phyloP scores from a whole-genome alignment of 2,113 vertebrate genomes.

The Vulpes lagopus region DNA sequence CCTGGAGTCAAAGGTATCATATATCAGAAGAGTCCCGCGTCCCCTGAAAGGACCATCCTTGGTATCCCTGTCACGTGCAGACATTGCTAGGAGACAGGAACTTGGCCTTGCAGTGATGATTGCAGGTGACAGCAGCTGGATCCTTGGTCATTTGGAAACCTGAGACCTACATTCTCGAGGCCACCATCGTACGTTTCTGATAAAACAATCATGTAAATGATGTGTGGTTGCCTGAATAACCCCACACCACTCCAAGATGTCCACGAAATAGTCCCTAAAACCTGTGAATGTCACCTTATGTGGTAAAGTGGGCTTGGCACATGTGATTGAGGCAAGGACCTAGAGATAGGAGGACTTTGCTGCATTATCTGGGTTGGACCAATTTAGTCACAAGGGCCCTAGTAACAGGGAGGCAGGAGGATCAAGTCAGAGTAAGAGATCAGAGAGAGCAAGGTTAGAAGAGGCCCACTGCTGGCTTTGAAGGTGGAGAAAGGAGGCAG shows the following conservation, averaged over 20 bases:
- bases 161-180: background rate
- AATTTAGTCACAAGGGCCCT: background rate
- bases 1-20: background rate
- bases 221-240: background rate
- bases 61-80: background rate
- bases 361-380: background rate
- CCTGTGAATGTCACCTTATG: background rate
- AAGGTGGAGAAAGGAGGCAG: no score
- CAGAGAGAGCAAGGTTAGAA: background rate
- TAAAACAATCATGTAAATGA: background rate
- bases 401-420: background rate
- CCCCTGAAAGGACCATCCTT: background rate
- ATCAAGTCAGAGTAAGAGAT: background rate
- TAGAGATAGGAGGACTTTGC: no score
- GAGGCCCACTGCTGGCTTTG: background rate
- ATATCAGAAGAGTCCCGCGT: background rate
- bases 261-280: background rate
- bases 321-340: background rate
- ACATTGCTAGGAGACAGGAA: background rate
- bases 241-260: background rate
- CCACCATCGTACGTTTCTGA: no score
- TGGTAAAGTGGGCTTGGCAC: background rate
- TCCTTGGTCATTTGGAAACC: background rate
- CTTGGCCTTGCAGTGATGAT: background rate
- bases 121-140: background rate